phyloP scores from a whole-genome alignment of 2,797 vertebrate genomes.

The Molossus alvarezi region DNA sequence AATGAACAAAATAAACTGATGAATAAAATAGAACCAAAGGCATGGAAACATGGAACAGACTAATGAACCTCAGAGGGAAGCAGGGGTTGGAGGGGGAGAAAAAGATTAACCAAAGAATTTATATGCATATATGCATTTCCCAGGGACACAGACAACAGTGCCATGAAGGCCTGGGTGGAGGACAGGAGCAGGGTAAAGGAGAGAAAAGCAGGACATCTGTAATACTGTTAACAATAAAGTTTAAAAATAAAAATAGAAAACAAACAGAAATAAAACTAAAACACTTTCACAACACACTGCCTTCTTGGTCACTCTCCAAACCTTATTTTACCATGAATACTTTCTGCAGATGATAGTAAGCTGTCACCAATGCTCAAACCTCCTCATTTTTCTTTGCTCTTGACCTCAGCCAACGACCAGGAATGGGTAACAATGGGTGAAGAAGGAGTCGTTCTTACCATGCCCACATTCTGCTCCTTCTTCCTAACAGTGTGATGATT shows the following conservation, averaged over 20 bases:
- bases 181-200: no score
- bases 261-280: background rate
- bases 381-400: background rate
- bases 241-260: background rate
- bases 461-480: background rate
- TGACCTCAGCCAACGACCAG: background rate
- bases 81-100: no score
- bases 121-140: no score
- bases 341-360: background rate
- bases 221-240: no score
- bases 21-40: no score
- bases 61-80: no score
- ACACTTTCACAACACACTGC: background rate
- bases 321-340: background rate
- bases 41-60: no score
- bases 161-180: no score
- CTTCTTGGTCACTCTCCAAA: background rate
- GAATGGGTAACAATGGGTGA: background rate
- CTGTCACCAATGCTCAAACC: background rate
- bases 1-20: no score
- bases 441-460: background rate
- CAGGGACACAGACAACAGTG: no score
- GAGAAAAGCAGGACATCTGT: no score
- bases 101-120: no score
- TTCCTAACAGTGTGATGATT: background rate